Evolutionary conservation across 2,797 vertebrate genomes (phyloP).

Genomic region (Xerus rutilus): DNA sequence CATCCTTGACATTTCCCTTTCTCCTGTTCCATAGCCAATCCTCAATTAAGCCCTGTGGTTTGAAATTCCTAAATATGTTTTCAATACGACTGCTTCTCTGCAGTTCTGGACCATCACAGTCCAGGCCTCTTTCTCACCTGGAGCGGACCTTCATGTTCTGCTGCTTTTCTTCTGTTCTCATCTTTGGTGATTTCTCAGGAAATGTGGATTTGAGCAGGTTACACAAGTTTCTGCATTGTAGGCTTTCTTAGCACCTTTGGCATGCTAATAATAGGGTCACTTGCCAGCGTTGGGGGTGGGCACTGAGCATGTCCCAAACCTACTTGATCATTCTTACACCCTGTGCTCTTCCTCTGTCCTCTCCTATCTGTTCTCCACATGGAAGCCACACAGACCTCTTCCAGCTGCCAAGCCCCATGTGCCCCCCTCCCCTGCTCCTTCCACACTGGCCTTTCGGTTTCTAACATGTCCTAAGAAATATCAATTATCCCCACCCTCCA

Average conservation of each 20-base stretch:
- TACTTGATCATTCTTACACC: neutral
- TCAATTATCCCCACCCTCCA: accelerated
- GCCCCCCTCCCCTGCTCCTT: neutral
- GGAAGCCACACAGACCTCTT: neutral
- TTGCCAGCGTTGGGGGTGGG: neutral
- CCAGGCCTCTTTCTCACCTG: neutral
- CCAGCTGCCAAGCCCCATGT: neutral
- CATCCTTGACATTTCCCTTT: neutral
- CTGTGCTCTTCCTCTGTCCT: neutral
- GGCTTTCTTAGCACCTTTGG: neutral
- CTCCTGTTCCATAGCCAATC: neutral
- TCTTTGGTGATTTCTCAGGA: neutral
- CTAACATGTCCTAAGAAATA: neutral
- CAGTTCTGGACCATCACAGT: neutral
- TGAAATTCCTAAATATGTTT: neutral
- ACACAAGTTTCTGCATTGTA: neutral
- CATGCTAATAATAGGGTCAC: neutral
- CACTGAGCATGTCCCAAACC: neutral
- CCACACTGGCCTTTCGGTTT: neutral
- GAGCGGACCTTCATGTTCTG: neutral
- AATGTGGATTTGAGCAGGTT: neutral
- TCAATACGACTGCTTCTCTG: neutral
- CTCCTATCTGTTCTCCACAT: neutral
- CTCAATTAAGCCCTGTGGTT: neutral
- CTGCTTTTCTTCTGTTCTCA: neutral